phyloP scores from a whole-genome alignment of 1,140 invertebrate species.

The Heliconius nattereri region DNA sequence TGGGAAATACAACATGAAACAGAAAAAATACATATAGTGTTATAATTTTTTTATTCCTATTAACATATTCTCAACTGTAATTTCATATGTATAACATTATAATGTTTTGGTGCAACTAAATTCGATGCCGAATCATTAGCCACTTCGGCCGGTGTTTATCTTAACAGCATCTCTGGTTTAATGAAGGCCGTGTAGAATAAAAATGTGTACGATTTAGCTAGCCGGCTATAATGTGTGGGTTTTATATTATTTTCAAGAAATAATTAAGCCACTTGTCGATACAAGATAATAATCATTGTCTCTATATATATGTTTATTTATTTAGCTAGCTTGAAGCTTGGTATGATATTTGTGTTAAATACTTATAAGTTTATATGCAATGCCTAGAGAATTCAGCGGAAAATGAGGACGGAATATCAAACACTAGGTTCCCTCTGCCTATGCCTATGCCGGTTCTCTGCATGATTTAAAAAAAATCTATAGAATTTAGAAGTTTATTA shows the following conservation, averaged over 20 bases:
- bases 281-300: slow-evolving; percentile 16
- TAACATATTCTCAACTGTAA: slow-evolving; percentile 31
- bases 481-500: not conserved
- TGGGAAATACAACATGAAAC: too few species aligned
- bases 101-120: slow-evolving; percentile 34
- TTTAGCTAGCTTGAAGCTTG: not conserved
- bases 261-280: slow-evolving; percentile 25
- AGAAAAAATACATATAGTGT: too few species aligned
- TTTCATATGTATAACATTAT: slow-evolving; percentile 39
- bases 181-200: slow-evolving; percentile 31
- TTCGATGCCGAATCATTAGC: slow-evolving; percentile 33
- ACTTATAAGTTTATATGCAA: not conserved
- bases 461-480: too few species aligned
- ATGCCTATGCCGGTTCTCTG: too few species aligned
- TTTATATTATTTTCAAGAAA: slow-evolving; percentile 35
- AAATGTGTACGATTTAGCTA: slow-evolving; percentile 28
- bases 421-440: too few species aligned
- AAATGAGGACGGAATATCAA: too few species aligned
- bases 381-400: too few species aligned
- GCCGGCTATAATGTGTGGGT: slow-evolving; percentile 23
- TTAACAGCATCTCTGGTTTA: slow-evolving; percentile 30
- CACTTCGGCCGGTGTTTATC: slow-evolving; percentile 22
- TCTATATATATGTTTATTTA: not conserved
- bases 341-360: not conserved
- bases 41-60: not conserved